Evolutionary conservation across 64 coral and sea anemone species (phyloP), one percentile per base, ranked within the genome.

Genomic region (Hydrozoanthus tunicans): DNA sequence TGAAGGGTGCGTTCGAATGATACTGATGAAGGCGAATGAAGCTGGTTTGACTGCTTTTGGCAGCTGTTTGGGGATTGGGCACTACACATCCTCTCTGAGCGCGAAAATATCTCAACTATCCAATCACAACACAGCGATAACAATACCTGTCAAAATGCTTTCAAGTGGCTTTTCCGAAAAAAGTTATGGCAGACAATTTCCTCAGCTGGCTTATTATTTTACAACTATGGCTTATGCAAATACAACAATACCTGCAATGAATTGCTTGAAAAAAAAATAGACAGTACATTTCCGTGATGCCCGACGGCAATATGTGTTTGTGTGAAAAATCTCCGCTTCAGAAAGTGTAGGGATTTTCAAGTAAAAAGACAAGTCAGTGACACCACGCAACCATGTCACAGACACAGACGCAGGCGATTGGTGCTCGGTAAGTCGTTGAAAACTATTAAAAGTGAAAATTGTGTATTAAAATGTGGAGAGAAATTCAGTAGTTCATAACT

Each of bases 71-170:
- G 84, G 13, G 84, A 75, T 88, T 88, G 84, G 84, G 84, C 68
- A 88, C 84, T 60, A 88, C 12, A 75, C 5, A 57, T 58, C n/a
- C 9, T 4, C 56, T 71, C 17, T 52, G n/a, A 51, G 69, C 84
- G 83, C 84, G 84, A 88, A 65, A 88, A 74, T 88, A 72, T 74
- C 68, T 12, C 13, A 43, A 74, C 78, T 43, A 80, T 13, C 94
- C 94, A 95, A 96, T 93, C 94, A 96, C 25, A 83, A 86, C 4
- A 27, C 83, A n/a, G 52, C 1, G 79, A 90, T 59, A 52, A 95
- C 90, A 92, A 95, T 89, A 66, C 83, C 64, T 83, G 90, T 81
- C 83, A 95, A 77, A 57, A 81, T 73, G 66, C 77, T 89, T 79
- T 82, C 59, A 80, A 92, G 78, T 78, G 86, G 74, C 58, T 58